phyloP scores from a whole-genome alignment of 2,888 invertebrate species.

The Dynastes tityus region DNA sequence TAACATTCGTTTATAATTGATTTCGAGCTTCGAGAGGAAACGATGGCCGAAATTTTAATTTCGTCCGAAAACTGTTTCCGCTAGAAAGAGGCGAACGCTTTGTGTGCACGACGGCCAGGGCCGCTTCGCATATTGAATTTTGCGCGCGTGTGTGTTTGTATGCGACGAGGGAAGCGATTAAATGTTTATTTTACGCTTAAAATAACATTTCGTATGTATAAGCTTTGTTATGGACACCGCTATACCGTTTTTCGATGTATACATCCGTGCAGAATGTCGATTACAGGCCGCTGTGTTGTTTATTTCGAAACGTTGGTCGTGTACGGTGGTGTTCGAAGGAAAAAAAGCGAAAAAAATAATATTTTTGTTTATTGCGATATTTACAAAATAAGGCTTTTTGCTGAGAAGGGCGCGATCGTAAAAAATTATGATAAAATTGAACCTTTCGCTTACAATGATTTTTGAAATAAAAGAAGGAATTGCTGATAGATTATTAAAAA shows the following conservation, averaged over 20 bases:
- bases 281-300: background rate
- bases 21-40: background rate
- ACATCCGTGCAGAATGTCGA: constrained; percentile 32
- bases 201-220: constrained; percentile 42
- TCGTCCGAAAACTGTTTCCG: constrained; percentile 22
- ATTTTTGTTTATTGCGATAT: too few relatives aligned
- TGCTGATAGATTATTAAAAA: too few relatives aligned
- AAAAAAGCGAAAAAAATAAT: too few relatives aligned
- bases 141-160: constrained; percentile 1
- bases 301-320: too few relatives aligned
- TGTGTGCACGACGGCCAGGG: background rate
- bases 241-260: constrained; percentile 4
- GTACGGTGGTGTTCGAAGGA: too few relatives aligned
- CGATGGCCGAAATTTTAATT: constrained; percentile 35
- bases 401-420: too few relatives aligned
- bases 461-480: too few relatives aligned
- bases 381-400: too few relatives aligned
- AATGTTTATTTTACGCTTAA: constrained; percentile 47
- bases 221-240: constrained; percentile 24
- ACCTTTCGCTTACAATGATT: too few relatives aligned
- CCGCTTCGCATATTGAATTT: constrained; percentile 33
- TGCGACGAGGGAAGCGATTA: constrained; percentile 34
- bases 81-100: constrained; percentile 32
- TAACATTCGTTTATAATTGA: background rate
- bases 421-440: too few relatives aligned